Evolutionary conservation across 2,888 invertebrate genomes (phyloP).

Genomic region (Chloroclysta siterata): DNA sequence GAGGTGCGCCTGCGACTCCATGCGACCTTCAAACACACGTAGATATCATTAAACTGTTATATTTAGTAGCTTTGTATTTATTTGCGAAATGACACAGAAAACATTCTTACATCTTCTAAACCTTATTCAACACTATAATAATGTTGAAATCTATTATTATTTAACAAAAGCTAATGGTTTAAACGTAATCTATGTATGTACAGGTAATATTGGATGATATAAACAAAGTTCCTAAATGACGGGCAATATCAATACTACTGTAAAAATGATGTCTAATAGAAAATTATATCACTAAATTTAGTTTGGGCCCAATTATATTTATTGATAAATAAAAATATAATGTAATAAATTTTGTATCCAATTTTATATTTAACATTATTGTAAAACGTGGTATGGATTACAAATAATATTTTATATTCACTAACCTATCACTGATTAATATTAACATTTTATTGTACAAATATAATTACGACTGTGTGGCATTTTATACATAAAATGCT

Average conservation of each 20-base stretch:
- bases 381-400: too few species aligned
- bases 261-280: not conserved
- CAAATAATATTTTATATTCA: too few species aligned
- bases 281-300: not conserved
- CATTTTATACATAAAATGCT: not conserved
- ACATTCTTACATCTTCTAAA: constrained; percentile 40
- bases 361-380: too few species aligned
- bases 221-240: not conserved
- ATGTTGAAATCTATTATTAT: not conserved
- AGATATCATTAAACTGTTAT: constrained; percentile 32
- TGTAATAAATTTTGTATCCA: too few species aligned
- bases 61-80: constrained; percentile 35
- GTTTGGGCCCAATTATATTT: too few species aligned
- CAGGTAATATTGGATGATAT: not conserved
- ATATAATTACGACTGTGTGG: too few species aligned
- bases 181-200: not conserved
- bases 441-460: too few species aligned
- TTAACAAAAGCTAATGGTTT: not conserved
- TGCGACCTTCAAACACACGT: constrained; percentile 51
- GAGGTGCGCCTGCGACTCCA: constrained; percentile 51
- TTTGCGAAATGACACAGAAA: constrained; percentile 19
- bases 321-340: too few species aligned
- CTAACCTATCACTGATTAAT: too few species aligned
- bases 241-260: not conserved
- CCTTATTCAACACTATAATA: not conserved